Evolutionary conservation across 1,140 invertebrate genomes (phyloP).

Genomic region (Halesus radiatus): DNA sequence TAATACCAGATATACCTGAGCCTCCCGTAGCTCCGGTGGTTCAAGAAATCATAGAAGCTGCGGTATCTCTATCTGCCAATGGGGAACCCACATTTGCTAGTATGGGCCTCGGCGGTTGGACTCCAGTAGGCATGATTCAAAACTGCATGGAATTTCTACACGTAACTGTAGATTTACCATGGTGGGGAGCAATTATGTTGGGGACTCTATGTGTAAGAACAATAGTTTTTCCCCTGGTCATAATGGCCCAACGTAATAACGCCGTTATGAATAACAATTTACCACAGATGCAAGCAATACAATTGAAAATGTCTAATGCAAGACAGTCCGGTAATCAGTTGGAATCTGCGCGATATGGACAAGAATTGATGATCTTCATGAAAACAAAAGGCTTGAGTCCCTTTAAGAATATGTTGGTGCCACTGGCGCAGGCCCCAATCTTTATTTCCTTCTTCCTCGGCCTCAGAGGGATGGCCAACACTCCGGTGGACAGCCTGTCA

Average conservation of each 20-base stretch:
- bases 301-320: slow-evolving; percentile 87
- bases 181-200: slow-evolving; percentile 89
- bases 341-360: slow-evolving; percentile 79
- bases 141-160: slow-evolving; percentile 86
- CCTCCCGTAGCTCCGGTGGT: slow-evolving; percentile 11
- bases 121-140: slow-evolving; percentile 85
- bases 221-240: slow-evolving; percentile 86
- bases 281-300: slow-evolving; percentile 84
- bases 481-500: slow-evolving; percentile 90
- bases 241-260: slow-evolving; percentile 83
- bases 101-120: slow-evolving; percentile 84
- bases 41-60: neutral
- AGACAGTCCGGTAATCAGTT: slow-evolving; percentile 84
- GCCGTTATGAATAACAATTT: slow-evolving; percentile 85
- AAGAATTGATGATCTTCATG: slow-evolving; percentile 86
- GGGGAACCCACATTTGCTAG: slow-evolving; percentile 82
- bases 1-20: slow-evolving; percentile 22
- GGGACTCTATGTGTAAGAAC: slow-evolving; percentile 83
- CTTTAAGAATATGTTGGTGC: slow-evolving; percentile 84
- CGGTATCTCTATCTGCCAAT: neutral
- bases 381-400: slow-evolving; percentile 85
- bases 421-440: slow-evolving; percentile 87
- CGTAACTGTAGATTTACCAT: slow-evolving; percentile 82
- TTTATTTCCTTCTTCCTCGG: slow-evolving; percentile 94
- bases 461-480: slow-evolving; percentile 85